phyloP scores from a whole-genome alignment of 2,797 vertebrate genomes.

The Botia kubotai region DNA sequence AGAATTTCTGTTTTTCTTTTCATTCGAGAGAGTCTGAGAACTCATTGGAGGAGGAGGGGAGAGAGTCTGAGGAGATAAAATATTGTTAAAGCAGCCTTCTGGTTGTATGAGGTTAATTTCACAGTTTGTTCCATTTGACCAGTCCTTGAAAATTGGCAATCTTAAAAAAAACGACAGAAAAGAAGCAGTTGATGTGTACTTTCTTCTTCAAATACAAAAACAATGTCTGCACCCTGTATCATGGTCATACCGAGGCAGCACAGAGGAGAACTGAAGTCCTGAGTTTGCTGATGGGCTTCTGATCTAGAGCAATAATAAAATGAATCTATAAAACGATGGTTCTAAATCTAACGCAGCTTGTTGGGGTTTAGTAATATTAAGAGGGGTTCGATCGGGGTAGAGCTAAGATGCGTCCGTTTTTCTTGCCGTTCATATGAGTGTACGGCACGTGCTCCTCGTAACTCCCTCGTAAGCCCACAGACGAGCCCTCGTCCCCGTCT shows the following conservation, averaged over 20 bases:
- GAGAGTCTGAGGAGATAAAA: slow-evolving; percentile 45
- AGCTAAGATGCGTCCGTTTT: slow-evolving; percentile 90
- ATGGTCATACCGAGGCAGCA: slow-evolving; percentile 74
- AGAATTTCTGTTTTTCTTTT: slow-evolving; percentile 34
- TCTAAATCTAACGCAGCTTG: slow-evolving; percentile 67
- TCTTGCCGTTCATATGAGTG: slow-evolving; percentile 98
- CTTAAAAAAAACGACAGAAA: slow-evolving; percentile 61
- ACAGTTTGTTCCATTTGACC: slow-evolving; percentile 80
- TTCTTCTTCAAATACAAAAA: slow-evolving; percentile 73
- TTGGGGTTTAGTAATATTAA: slow-evolving; percentile 75
- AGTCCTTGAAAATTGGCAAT: slow-evolving; percentile 77
- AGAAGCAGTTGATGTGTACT: slow-evolving; percentile 61
- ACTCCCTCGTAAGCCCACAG: slow-evolving; percentile 85
- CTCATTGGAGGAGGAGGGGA: slow-evolving; percentile 47
- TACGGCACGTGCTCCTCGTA: slow-evolving; percentile 94
- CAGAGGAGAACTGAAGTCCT: slow-evolving; percentile 81
- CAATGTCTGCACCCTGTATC: slow-evolving; percentile 61
- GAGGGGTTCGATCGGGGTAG: slow-evolving; percentile 90
- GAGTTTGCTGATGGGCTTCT: slow-evolving; percentile 81
- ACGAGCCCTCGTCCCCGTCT: slow-evolving; percentile 82
- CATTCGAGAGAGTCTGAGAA: slow-evolving; percentile 21
- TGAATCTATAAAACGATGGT: slow-evolving; percentile 75
- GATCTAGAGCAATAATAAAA: slow-evolving; percentile 67
- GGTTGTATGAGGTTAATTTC: slow-evolving; percentile 80
- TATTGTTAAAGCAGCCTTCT: slow-evolving; percentile 78